Conservation (phyloP, 2,797 vertebrate genomes). For the Trematomus bernacchii region DNA sequence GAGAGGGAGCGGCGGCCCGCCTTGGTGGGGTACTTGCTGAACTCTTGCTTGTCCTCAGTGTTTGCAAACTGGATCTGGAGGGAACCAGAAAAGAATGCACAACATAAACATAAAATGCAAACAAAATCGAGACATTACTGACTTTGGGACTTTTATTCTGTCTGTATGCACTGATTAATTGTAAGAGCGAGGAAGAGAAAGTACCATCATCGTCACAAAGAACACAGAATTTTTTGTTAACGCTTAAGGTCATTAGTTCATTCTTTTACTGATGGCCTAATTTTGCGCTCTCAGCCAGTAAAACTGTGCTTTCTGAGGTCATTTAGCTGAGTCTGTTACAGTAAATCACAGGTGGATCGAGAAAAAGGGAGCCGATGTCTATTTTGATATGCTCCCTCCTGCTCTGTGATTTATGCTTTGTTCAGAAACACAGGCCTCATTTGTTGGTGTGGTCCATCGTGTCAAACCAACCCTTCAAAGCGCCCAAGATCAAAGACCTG, state of each 20-base stretch:
- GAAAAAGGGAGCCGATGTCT: conserved; percentile 43
- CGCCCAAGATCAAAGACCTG: conserved; percentile 69
- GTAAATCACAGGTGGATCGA: conserved; percentile 64
- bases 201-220: background rate
- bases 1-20: conserved; percentile 96
- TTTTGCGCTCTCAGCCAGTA: conserved; percentile 23
- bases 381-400: conserved; percentile 69
- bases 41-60: conserved; percentile 97
- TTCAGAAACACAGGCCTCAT: conserved; percentile 69
- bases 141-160: background rate
- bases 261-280: conserved; percentile 31
- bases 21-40: conserved; percentile 97
- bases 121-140: background rate
- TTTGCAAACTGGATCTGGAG: conserved; percentile 96
- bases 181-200: conserved; percentile 2
- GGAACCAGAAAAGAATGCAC: conserved; percentile 29
- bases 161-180: background rate
- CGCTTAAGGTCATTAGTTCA: background rate
- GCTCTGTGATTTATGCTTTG: conserved; percentile 70
- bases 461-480: conserved; percentile 68
- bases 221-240: background rate
- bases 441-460: conserved; percentile 62
- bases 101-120: conserved; percentile 5
- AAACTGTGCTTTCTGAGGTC: conserved; percentile 35
- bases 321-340: conserved; percentile 51